These are phyloP conservation scores for Upupa epops DNA, from an alignment of 2,113 vertebrate species.

Conservation along the genomic window DNA sequence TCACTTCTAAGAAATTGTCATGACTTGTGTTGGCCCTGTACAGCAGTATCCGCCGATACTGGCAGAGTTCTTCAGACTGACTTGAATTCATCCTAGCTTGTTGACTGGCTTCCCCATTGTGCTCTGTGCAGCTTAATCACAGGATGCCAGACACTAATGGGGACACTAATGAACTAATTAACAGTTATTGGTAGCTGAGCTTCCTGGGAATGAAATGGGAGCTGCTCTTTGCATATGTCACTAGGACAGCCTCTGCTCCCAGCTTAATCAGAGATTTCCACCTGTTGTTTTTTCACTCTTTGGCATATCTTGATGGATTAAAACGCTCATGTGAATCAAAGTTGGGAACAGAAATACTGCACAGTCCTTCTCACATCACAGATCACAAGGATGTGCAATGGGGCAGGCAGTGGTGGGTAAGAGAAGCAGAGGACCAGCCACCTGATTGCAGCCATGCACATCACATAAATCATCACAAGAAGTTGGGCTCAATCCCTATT, in stretches of 20 bases:
- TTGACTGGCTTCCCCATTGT: not conserved
- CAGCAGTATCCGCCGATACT: not conserved
- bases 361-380: not conserved
- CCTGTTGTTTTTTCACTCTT: not conserved
- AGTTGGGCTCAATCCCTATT: not conserved
- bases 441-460: not conserved
- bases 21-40: not conserved
- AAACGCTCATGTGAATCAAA: not conserved
- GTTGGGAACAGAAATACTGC: not conserved
- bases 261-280: not conserved
- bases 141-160: not conserved
- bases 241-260: not conserved
- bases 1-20: not conserved
- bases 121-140: not conserved
- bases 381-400: not conserved
- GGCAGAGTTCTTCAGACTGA: not conserved
- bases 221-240: not conserved
- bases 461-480: not conserved
- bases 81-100: not conserved
- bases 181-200: not conserved
- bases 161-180: constrained; percentile 2
- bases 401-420: not conserved
- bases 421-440: not conserved
- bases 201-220: not conserved
- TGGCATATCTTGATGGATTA: not conserved